Conservation (phyloP, 2,113 vertebrate genomes). For the Cairina moschata region DNA sequence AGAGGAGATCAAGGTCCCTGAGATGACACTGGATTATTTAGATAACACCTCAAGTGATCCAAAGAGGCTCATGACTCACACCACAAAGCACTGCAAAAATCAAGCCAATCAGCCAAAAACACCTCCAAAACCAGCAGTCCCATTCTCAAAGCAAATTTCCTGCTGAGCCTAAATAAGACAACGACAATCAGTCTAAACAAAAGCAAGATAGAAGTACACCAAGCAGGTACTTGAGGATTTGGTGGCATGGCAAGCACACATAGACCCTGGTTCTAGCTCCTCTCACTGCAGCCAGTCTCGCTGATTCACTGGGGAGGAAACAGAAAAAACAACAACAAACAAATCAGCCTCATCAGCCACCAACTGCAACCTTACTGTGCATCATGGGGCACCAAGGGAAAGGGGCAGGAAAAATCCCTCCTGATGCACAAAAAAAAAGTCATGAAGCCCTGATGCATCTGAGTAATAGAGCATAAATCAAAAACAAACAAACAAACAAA, state of each 20-base stretch:
- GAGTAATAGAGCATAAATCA: background rate
- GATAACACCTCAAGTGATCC: background rate
- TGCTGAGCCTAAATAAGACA: background rate
- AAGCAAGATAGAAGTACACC: background rate
- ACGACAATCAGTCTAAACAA: background rate
- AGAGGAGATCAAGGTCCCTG: background rate
- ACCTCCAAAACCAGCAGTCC: background rate
- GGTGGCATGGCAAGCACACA: rapidly evolving
- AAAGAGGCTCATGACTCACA: background rate
- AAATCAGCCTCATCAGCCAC: background rate
- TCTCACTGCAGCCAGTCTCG: background rate
- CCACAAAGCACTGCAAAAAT: background rate
- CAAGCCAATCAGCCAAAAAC: background rate
- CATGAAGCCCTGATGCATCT: background rate
- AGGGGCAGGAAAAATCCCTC: background rate
- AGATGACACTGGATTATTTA: slow-evolving; percentile 10
- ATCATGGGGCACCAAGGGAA: background rate
- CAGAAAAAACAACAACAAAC: background rate
- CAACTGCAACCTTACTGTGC: background rate
- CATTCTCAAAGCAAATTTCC: background rate
- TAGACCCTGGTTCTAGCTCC: background rate
- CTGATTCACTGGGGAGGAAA: background rate
- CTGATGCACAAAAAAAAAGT: background rate
- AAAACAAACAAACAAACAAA: background rate
- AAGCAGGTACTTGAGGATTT: background rate